Base-by-base conservation (phyloP, 2,888 invertebrate species). In the Acleris literana region DNA sequence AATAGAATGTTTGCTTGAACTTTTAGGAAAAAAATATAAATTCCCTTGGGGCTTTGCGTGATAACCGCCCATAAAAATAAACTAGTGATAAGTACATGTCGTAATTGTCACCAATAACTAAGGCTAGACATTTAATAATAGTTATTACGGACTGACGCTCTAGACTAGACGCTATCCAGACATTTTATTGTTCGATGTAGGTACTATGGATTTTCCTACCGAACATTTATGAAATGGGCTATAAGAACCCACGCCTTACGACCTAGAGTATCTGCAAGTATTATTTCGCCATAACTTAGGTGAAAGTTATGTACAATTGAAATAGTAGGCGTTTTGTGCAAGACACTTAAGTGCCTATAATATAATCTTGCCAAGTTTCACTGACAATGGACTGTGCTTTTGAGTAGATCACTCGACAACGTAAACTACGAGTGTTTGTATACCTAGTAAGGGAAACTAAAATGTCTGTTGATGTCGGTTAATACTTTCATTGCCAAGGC, bases 261-360 rank as follows among this genome's bases (percentile, higher is more conserved):
- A 57, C 44, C 11, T 44, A 46, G n/a, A 52, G 29, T 55, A 59
- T 25, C 64, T 20, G 54, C 55, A 39, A 61, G 65, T 66, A 66
- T 65, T 57, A 62, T 62, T 66, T 62, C 61, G 46, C 66, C 52
- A 61, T 61, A 57, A 52, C 39, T 52, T 54, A 46, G 62, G 62
- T 62, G 66, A 66, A 66, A 66, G 66, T 62, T 52, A 20, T 64
- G 17, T 20, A 60, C 60, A 60, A 65, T 65, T 65, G 55, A 33
- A 48, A 44, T 51, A 61, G 55, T 51, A 46, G 56, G 57, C 57
- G 48, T 56, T 49, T 29, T 59, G 22, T 39, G n/a, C 20, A 18
- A 55, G 64, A 53, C 55, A 60, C 49, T 43, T 4, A 13, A 39
- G 52, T n/a, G 25, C 25, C 6, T 25, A 25, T 22, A 25, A 20